These are phyloP conservation scores for Xanthorhoe spadicearia DNA, from an alignment of 2,888 invertebrate species.

Conservation along the genomic window DNA sequence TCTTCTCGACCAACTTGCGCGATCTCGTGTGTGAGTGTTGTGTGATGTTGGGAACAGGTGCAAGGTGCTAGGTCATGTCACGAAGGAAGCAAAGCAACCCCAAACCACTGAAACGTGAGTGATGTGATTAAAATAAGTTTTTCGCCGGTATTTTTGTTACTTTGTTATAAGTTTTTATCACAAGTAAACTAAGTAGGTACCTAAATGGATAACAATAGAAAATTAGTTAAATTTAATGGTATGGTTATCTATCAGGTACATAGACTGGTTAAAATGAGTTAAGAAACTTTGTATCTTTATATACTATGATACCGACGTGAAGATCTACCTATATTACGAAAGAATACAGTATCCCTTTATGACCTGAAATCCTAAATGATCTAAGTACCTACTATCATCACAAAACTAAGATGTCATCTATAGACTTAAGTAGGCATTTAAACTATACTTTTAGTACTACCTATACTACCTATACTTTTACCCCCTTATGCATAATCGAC, in stretches of 20 bases:
- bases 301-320: not conserved
- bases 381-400: not conserved
- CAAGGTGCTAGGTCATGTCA: constrained; percentile 88
- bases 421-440: not conserved
- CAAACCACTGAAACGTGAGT: constrained; percentile 97
- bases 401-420: not conserved
- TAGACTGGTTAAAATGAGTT: not conserved
- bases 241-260: not conserved
- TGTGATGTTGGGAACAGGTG: constrained; percentile 73
- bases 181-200: not conserved
- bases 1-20: constrained; percentile 32
- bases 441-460: too few species aligned
- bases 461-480: too few species aligned
- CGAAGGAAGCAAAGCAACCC: constrained; percentile 98
- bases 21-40: constrained; percentile 56
- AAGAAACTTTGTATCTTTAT: not conserved
- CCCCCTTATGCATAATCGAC: too few species aligned
- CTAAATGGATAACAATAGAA: not conserved
- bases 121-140: constrained; percentile 5
- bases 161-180: not conserved
- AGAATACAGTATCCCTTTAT: too few species aligned
- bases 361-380: not conserved
- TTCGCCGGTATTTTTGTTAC: constrained; percentile 1
- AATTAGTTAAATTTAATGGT: not conserved
- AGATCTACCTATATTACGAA: too few species aligned